A percentile compares a stretch with the other conserved stretches of the same genome.
Evolutionary conservation across 2,797 vertebrate species (phyloP).

Genomic region (Rhynchonycteris naso): DNA sequence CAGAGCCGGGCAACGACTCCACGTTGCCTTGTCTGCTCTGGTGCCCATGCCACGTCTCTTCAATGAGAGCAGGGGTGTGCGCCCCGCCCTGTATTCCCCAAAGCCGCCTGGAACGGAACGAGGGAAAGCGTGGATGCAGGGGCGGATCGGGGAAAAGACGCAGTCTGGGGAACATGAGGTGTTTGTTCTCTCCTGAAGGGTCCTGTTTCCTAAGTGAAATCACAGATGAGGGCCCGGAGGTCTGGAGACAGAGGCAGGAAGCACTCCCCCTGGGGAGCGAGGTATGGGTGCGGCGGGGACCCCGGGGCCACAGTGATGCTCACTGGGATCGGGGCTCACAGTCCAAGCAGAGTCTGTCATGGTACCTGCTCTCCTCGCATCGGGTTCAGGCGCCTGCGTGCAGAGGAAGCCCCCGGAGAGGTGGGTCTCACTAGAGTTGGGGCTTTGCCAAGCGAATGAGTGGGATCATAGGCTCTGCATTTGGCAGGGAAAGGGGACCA

Average conservation of each 20-base stretch:
- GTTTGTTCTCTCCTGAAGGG: background rate
- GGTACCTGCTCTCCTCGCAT: fast-evolving
- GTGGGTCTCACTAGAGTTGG: background rate
- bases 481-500: background rate
- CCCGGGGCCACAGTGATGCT: background rate
- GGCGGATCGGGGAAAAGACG: background rate
- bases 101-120: no score
- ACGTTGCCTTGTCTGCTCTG: background rate
- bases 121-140: background rate
- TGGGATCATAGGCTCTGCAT: background rate
- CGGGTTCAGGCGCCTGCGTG: background rate
- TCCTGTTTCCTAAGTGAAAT: background rate
- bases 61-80: background rate
- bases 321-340: background rate
- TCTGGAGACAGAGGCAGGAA: background rate
- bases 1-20: no score
- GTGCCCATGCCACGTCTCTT: background rate
- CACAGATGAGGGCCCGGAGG: background rate
- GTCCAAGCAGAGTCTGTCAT: background rate
- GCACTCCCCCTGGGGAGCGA: background rate
- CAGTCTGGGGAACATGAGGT: background rate
- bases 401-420: background rate
- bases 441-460: background rate
- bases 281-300: no score
- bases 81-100: background rate